Conservation (phyloP, 2,113 vertebrate species). For the Hippotragus niger region DNA sequence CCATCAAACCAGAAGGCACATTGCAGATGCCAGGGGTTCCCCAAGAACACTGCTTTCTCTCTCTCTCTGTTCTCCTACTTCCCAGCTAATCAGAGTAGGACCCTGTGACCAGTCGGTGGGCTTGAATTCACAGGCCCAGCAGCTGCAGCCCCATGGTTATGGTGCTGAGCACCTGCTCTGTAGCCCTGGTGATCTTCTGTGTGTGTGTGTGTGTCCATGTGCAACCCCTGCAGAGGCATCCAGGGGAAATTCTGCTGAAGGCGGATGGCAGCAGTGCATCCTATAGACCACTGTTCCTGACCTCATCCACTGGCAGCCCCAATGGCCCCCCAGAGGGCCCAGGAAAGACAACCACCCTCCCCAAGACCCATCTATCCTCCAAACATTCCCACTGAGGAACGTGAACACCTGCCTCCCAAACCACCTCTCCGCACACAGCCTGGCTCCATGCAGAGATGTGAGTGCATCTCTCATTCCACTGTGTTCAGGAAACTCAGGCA, state of each 20-base stretch:
- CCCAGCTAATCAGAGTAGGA: background rate
- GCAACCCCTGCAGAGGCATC: background rate
- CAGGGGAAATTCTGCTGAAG: background rate
- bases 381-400: background rate
- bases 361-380: conserved; percentile 38
- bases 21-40: background rate
- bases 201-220: background rate
- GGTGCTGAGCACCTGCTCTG: background rate
- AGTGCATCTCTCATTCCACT: conserved; percentile 1
- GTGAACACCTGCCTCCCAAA: background rate
- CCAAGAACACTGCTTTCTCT: background rate
- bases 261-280: background rate
- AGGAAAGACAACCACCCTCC: conserved; percentile 38
- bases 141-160: background rate
- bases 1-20: background rate
- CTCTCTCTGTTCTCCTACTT: background rate
- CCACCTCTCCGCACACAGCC: background rate
- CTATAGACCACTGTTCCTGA: background rate
- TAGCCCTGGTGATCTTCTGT: background rate
- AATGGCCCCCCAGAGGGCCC: conserved; percentile 28
- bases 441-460: background rate
- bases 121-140: background rate
- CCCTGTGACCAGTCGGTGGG: background rate
- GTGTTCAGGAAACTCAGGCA: background rate
- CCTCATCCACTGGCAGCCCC: conserved; percentile 32